Evolutionary conservation across 1,140 invertebrate species (phyloP), one percentile per base, ranked within the genome.

Genomic region (Hyles vespertilio): DNA sequence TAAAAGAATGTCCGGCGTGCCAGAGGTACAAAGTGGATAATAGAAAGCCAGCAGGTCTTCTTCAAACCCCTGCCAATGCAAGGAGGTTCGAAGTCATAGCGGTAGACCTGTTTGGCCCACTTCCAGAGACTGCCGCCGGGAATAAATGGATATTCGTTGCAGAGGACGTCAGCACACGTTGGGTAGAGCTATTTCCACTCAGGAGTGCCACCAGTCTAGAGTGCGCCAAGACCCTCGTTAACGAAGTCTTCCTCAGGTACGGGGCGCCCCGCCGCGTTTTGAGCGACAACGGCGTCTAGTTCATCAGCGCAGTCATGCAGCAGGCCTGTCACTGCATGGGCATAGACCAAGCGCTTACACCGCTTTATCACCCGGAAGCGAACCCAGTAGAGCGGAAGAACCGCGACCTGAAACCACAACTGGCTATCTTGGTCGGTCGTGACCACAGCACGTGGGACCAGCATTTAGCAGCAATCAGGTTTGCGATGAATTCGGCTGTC

Each of bases 21-120:
- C 67, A 79, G 47, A 11, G 52, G n/a, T 79, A 73, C 12, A 81
- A 81, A 50, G n/a, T 69, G 2, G 40, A 48, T 8, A 77, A 79
- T 56, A 0, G 58, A 32, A 79, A 79, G 49, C 77, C 74, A 33
- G 43, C 69, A 6, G 74, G 77, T 5, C 49, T 77, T n/a, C 7
- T 74, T 1, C 67, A 71, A 50, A 69, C 64, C 33, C 62, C 63
- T 2, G 58, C 63, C 3, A 40, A 40, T 2, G 9, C 40, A 1
- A 62, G 73, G 72, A 61, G 51, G 4, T 60, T 72, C 34, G 76
- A 84, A 62, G 58, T 60, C 0, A 4, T 80, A n/a, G 59, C 67
- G 4, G 61, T 79, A 3, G 74, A 82, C 52, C 53, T 64, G 8
- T 67, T 68, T 48, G 52, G 61, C 11, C 61, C 56, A 11, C 54